Percentiles rank a stretch among this genome's conserved stretches.
Conservation (phyloP, 2,797 vertebrate species). For the Crax fasciolata region DNA sequence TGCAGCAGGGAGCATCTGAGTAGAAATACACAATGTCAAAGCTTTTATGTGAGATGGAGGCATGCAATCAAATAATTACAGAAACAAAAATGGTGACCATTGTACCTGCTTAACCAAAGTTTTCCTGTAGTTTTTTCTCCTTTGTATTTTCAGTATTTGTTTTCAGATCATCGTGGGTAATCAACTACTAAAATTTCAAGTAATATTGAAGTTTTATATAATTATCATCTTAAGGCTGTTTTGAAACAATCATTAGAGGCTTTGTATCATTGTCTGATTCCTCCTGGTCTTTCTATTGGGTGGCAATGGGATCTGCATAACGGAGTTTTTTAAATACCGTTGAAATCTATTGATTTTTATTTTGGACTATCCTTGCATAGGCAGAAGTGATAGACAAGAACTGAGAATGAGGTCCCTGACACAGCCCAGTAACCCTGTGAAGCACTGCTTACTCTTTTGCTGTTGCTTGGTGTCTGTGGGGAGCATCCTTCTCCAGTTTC, state of each 20-base stretch:
- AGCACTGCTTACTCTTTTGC: background rate
- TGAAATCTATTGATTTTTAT: background rate
- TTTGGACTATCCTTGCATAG: background rate
- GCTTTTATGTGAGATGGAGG: background rate
- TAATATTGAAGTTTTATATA: background rate
- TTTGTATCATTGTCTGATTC: background rate
- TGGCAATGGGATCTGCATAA: background rate
- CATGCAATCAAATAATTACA: background rate
- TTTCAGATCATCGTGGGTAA: background rate
- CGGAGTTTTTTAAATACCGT: background rate
- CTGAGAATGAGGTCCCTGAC: rapidly evolving
- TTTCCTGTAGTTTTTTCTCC: background rate
- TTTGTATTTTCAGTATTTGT: background rate
- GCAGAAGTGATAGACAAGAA: background rate
- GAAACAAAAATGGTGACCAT: background rate
- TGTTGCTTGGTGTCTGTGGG: rapidly evolving
- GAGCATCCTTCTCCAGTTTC: background rate
- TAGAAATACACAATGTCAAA: background rate
- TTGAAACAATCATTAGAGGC: background rate
- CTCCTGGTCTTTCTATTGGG: background rate
- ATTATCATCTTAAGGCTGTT: background rate
- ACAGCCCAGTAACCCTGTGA: background rate
- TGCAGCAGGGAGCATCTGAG: background rate
- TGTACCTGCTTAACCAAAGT: background rate
- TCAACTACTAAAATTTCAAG: background rate